Percentiles rank a stretch among this genome's conserved stretches.
Evolutionary conservation across 2,797 vertebrate species (phyloP).

Genomic region (Oreochromis mossambicus): DNA sequence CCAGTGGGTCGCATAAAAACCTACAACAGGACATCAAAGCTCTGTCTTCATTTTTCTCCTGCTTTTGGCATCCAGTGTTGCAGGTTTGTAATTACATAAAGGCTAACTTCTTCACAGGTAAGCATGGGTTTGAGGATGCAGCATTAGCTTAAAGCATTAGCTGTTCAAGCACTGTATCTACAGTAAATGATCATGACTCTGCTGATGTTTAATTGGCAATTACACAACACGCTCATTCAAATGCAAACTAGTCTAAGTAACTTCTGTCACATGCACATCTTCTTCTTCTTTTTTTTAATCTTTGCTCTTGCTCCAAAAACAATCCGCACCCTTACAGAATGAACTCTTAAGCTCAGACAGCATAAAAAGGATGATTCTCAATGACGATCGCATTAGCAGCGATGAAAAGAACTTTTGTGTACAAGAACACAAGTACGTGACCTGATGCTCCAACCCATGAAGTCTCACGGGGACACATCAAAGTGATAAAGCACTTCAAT

Average conservation of each 20-base stretch:
- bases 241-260: not conserved
- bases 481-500: slow-evolving; percentile 20
- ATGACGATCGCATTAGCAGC: not conserved
- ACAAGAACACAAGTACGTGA: not conserved
- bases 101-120: not conserved
- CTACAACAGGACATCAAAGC: not conserved
- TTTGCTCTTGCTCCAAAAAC: not conserved
- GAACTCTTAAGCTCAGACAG: not conserved
- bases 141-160: not conserved
- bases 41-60: not conserved
- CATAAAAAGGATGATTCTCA: not conserved
- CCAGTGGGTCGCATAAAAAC: slow-evolving; percentile 1
- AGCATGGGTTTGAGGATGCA: not conserved
- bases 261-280: not conserved
- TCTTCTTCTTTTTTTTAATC: not conserved
- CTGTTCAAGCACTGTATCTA: not conserved
- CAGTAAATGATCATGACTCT: not conserved
- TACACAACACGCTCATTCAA: not conserved
- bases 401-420: slow-evolving; percentile 27
- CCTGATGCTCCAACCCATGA: slow-evolving; percentile 6
- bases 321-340: not conserved
- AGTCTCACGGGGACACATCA: slow-evolving; percentile 17
- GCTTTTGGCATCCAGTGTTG: not conserved
- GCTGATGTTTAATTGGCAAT: not conserved
- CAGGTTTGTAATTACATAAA: not conserved